phyloP scores from a whole-genome alignment of 2,888 invertebrate genomes.

The Alitta virens region DNA sequence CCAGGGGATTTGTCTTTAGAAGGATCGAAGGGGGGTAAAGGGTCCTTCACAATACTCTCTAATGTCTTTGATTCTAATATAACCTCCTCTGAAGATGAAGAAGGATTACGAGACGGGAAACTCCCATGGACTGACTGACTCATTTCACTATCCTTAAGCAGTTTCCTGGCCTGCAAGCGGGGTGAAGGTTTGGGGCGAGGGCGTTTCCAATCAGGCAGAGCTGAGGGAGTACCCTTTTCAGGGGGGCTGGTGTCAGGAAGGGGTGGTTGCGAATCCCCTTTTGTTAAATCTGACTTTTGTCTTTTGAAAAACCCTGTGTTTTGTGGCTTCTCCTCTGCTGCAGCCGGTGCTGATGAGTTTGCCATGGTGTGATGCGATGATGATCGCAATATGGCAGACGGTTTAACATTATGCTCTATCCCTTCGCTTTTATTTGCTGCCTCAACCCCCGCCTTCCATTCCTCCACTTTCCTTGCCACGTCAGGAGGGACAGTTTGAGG shows the following conservation, averaged over 20 bases:
- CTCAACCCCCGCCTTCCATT: slow-evolving; percentile 31
- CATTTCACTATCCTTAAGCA: neutral
- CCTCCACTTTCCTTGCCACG: slow-evolving; percentile 31
- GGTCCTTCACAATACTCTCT: slow-evolving; percentile 10
- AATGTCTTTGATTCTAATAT: slow-evolving; percentile 3
- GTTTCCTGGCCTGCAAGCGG: slow-evolving; percentile 6
- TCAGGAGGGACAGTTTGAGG: slow-evolving; percentile 25
- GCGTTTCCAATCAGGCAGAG: slow-evolving; percentile 20
- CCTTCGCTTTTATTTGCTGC: slow-evolving; percentile 13
- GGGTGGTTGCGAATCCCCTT: neutral
- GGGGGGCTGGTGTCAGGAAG: neutral
- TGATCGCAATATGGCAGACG: slow-evolving; percentile 50
- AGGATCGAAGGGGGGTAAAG: slow-evolving; percentile 27
- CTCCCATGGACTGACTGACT: neutral
- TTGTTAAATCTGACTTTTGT: slow-evolving; percentile 48
- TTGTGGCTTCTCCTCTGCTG: slow-evolving; percentile 32
- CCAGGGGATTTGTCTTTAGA: too few relatives aligned
- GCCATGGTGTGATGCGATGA: slow-evolving; percentile 46
- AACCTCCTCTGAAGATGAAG: slow-evolving; percentile 24
- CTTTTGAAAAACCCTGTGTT: slow-evolving; percentile 40
- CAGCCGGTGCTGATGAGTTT: slow-evolving; percentile 28
- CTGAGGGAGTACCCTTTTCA: neutral
- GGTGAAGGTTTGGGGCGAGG: slow-evolving; percentile 24
- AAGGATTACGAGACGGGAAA: slow-evolving; percentile 23
- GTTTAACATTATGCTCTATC: slow-evolving; percentile 47